A percentile compares a stretch with the other conserved stretches of the same genome.
Evolutionary conservation across 2,888 invertebrate genomes (phyloP).

Genomic region (Spodoptera exigua): DNA sequence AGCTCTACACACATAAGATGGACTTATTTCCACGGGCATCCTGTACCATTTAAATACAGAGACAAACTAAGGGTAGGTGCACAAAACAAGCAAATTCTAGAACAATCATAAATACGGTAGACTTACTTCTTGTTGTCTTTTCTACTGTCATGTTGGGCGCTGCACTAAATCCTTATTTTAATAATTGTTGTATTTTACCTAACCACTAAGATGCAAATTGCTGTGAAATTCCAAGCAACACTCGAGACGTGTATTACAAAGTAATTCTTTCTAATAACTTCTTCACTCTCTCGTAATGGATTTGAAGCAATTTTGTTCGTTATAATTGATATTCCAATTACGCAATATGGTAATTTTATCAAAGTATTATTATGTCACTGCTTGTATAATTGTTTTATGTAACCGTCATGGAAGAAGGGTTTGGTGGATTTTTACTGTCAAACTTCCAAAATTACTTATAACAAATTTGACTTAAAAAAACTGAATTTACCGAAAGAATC

Average conservation of each 20-base stretch:
- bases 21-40: too few species aligned
- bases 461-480: too few species aligned
- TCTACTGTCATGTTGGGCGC: too few species aligned
- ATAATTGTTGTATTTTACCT: conserved; percentile 19
- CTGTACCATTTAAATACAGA: too few species aligned
- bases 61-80: too few species aligned
- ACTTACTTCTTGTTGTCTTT: too few species aligned
- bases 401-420: conserved; percentile 41
- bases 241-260: conserved; percentile 16
- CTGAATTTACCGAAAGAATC: too few species aligned
- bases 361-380: conserved; percentile 30
- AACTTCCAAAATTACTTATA: background rate
- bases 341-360: conserved; percentile 50
- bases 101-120: too few species aligned
- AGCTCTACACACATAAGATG: too few species aligned
- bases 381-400: conserved; percentile 27
- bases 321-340: conserved; percentile 55
- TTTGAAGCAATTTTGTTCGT: conserved; percentile 32
- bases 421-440: conserved; percentile 2
- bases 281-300: conserved; percentile 50
- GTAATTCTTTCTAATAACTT: conserved; percentile 49
- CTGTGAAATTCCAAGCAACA: conserved; percentile 40
- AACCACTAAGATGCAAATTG: conserved; percentile 40
- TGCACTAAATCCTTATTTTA: background rate
- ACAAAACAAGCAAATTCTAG: too few species aligned